phyloP scores from a whole-genome alignment of 2,888 invertebrate genomes.

The Achlya flavicornis region DNA sequence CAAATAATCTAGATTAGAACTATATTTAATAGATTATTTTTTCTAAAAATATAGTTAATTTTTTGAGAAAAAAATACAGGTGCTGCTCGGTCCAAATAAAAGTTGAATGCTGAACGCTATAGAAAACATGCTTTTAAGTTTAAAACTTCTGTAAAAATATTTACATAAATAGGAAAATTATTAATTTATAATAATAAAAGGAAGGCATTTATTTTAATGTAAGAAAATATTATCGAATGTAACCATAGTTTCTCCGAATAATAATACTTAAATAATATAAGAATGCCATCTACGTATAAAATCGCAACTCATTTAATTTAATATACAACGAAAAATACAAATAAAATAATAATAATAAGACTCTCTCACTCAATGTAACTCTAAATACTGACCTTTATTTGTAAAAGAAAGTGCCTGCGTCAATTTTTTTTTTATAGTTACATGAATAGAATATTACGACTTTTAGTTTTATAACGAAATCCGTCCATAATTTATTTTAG shows the following conservation, averaged over 20 bases:
- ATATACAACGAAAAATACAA: neutral
- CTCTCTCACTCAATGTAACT: neutral
- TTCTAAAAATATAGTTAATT: neutral
- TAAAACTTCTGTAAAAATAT: conserved; percentile 16
- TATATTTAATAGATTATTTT: neutral
- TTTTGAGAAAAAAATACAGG: neutral
- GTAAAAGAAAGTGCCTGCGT: neutral
- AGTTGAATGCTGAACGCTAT: neutral
- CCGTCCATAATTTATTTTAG: conserved; percentile 54
- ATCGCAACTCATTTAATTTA: neutral
- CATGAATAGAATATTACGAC: conserved; percentile 5
- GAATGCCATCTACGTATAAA: conserved; percentile 2
- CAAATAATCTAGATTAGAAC: neutral
- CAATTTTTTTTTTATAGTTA: too few relatives aligned
- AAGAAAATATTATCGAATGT: neutral
- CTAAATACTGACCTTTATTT: conserved; percentile 18
- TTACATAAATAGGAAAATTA: neutral
- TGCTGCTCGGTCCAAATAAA: conserved; percentile 2
- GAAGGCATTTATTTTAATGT: neutral
- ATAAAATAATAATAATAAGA: neutral
- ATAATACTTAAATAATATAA: conserved; percentile 9
- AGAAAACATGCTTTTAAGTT: conserved; percentile 1
- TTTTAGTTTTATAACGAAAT: conserved; percentile 30
- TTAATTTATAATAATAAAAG: neutral
- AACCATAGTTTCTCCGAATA: neutral